Conservation (phyloP, 2,113 vertebrate genomes). For the Panthera leo region DNA sequence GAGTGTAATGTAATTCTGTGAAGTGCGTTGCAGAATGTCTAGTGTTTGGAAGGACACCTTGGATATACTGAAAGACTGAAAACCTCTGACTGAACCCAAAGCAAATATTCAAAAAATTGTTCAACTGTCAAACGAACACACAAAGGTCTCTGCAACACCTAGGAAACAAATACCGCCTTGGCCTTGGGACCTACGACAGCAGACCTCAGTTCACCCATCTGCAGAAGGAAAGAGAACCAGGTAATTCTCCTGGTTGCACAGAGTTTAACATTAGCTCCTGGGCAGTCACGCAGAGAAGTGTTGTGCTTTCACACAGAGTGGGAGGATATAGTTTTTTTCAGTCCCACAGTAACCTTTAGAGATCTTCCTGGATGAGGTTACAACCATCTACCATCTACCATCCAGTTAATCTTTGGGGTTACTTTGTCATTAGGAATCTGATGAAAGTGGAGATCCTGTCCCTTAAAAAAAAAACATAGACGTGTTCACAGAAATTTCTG, state of each 20-base stretch:
- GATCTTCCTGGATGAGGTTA: neutral
- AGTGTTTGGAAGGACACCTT: neutral
- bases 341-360: neutral
- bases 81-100: neutral
- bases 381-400: neutral
- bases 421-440: neutral
- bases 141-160: neutral
- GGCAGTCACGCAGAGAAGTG: neutral
- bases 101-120: neutral
- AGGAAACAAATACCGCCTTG: neutral
- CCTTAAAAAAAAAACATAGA: neutral
- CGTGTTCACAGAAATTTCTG: neutral
- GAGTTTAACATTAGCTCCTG: neutral
- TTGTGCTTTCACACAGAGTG: neutral
- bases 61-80: neutral
- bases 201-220: neutral
- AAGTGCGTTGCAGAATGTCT: neutral
- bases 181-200: neutral
- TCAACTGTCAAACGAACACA: neutral
- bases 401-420: neutral
- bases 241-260: neutral
- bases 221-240: slow-evolving; percentile 28
- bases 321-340: neutral
- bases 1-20: neutral
- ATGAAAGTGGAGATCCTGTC: neutral